Conservation (phyloP, 2,888 invertebrate genomes). For the Mythimna lalbum region DNA sequence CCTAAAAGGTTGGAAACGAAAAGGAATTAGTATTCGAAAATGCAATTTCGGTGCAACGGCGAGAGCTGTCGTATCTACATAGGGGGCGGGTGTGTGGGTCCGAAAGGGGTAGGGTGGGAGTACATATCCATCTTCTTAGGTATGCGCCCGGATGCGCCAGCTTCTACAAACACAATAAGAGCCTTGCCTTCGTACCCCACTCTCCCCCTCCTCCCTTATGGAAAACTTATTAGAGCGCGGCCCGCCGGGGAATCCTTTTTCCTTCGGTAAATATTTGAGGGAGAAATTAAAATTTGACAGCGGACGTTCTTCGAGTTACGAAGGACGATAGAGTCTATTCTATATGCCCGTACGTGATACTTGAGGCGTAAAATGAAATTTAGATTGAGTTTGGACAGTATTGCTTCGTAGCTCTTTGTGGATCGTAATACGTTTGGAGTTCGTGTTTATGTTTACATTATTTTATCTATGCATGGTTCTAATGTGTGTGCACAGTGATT, state of each 20-base stretch:
- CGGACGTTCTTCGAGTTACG: constrained; percentile 84
- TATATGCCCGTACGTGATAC: constrained; percentile 88
- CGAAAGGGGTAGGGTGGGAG: constrained; percentile 80
- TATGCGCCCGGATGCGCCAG: constrained; percentile 90
- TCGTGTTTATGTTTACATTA: constrained; percentile 61
- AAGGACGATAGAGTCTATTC: constrained; percentile 83
- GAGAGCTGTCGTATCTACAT: constrained; percentile 77
- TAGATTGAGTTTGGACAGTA: constrained; percentile 88
- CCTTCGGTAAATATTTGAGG: constrained; percentile 91
- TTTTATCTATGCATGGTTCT: constrained; percentile 62
- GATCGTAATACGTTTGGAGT: constrained; percentile 62
- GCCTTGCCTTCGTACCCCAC: constrained; percentile 83
- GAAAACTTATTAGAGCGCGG: constrained; percentile 91
- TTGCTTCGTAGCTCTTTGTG: constrained; percentile 74
- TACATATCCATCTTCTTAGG: constrained; percentile 91
- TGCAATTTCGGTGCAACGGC: constrained; percentile 89
- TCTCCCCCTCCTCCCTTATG: constrained; percentile 81
- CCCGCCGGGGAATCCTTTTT: constrained; percentile 90
- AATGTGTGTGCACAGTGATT: constrained; percentile 52
- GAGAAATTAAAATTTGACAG: constrained; percentile 91
- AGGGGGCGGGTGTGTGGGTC: constrained; percentile 75
- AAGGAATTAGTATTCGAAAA: constrained; percentile 89
- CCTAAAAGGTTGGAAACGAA: constrained; percentile 73
- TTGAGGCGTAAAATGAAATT: constrained; percentile 90
- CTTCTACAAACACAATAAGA: constrained; percentile 91